Conservation (phyloP, 1,140 invertebrate species). For the Acromyrmex heyeri region DNA sequence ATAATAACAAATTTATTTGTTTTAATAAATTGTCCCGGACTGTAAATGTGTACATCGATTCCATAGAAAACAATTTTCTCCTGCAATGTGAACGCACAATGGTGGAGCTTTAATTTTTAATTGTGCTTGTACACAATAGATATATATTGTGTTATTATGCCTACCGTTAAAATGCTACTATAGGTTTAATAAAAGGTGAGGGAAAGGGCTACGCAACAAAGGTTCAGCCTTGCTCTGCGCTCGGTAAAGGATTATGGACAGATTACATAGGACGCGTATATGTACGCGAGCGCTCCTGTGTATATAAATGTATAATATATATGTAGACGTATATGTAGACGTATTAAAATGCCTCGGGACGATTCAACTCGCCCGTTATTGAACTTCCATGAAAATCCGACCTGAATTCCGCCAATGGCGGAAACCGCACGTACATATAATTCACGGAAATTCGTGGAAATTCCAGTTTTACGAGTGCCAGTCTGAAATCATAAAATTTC, state of each 20-base stretch:
- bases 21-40: background rate
- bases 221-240: background rate
- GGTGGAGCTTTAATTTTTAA: background rate
- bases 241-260: background rate
- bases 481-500: slow-evolving; percentile 54
- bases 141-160: background rate
- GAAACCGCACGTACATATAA: slow-evolving; percentile 23
- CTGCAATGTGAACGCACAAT: background rate
- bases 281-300: background rate
- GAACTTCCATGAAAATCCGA: slow-evolving; percentile 49
- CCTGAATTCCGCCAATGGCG: background rate
- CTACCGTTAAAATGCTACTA: background rate
- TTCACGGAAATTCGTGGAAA: slow-evolving; percentile 32
- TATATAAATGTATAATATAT: background rate
- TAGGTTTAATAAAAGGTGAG: background rate
- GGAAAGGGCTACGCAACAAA: background rate
- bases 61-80: background rate
- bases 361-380: slow-evolving; percentile 7
- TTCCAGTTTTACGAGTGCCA: slow-evolving; percentile 38
- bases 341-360: slow-evolving; percentile 16
- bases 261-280: background rate
- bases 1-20: background rate
- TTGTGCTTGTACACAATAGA: background rate
- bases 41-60: background rate
- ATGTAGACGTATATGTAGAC: background rate